A percentile compares a stretch with the other conserved stretches of the same genome.
These are phyloP conservation scores for Neolamprologus brichardi DNA, from an alignment of 2,113 vertebrate species.

Conservation along the genomic window DNA sequence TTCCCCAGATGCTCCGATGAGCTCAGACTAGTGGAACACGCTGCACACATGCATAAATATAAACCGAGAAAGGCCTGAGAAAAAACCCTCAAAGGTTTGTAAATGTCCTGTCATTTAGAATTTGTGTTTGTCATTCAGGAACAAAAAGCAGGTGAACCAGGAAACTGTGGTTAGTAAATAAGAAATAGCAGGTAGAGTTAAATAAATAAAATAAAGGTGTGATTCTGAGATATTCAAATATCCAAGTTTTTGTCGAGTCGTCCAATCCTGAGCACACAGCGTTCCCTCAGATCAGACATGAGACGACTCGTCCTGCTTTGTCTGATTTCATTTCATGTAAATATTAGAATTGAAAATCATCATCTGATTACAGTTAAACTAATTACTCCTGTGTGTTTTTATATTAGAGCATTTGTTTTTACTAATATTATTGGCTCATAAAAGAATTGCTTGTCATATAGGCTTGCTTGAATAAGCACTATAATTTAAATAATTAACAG, in stretches of 20 bases:
- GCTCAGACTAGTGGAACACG: not conserved
- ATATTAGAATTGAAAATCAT: not conserved
- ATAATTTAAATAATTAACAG: not conserved
- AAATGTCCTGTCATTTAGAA: not conserved
- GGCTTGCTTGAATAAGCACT: not conserved
- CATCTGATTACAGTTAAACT: not conserved
- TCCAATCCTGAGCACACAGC: not conserved
- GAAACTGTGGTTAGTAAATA: not conserved
- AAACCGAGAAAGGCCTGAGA: not conserved
- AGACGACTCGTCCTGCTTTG: accelerated
- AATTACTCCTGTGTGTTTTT: not conserved
- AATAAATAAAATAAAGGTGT: not conserved
- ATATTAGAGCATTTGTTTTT: not conserved
- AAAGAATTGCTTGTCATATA: not conserved
- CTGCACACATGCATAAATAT: not conserved
- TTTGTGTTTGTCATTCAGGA: not conserved
- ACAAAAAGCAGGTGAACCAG: not conserved
- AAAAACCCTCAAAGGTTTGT: not conserved
- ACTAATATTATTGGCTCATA: not conserved
- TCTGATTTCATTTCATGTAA: not conserved
- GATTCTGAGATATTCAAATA: not conserved
- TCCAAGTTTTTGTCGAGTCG: not conserved
- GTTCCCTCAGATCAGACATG: not conserved
- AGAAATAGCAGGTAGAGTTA: not conserved
- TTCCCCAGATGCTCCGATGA: constrained; percentile 33